phyloP scores from a whole-genome alignment of 2,797 vertebrate genomes.

The Esox masquinongy region DNA sequence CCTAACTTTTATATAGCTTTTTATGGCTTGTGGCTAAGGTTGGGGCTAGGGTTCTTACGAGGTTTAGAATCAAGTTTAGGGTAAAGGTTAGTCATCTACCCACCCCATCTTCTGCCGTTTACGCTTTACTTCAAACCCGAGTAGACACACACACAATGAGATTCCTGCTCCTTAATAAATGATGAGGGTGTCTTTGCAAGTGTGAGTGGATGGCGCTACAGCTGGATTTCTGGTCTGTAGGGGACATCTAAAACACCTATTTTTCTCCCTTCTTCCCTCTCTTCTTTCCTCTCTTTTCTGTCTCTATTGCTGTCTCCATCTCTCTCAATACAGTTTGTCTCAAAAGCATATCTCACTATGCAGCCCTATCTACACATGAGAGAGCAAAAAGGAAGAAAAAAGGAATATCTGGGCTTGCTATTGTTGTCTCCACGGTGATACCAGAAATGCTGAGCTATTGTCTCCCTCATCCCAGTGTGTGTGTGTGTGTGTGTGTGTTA shows the following conservation, averaged over 20 bases:
- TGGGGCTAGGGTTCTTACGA: too few species aligned
- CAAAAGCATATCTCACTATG: background rate
- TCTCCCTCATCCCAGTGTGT: background rate
- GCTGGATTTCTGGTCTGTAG: background rate
- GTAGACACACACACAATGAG: constrained; percentile 2
- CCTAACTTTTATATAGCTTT: too few species aligned
- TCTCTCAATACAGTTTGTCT: background rate
- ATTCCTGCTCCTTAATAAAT: constrained; percentile 13
- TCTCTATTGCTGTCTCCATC: background rate
- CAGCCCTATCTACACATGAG: background rate
- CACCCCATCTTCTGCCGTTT: background rate
- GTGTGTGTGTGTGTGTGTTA: background rate
- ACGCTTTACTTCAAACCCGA: background rate
- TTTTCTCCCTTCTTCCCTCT: background rate
- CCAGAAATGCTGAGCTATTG: background rate
- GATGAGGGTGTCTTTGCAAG: constrained; percentile 9
- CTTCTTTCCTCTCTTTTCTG: background rate
- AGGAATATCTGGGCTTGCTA: background rate
- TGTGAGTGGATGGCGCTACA: background rate
- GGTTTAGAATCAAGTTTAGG: too few species aligned
- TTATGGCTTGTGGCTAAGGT: too few species aligned
- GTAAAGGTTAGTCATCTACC: too few species aligned
- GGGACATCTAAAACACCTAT: constrained; percentile 7
- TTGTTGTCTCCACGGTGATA: background rate
- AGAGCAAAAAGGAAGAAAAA: background rate